Evolutionary conservation across 2,113 vertebrate genomes (phyloP).

Genomic region (Henicopernis longicauda): DNA sequence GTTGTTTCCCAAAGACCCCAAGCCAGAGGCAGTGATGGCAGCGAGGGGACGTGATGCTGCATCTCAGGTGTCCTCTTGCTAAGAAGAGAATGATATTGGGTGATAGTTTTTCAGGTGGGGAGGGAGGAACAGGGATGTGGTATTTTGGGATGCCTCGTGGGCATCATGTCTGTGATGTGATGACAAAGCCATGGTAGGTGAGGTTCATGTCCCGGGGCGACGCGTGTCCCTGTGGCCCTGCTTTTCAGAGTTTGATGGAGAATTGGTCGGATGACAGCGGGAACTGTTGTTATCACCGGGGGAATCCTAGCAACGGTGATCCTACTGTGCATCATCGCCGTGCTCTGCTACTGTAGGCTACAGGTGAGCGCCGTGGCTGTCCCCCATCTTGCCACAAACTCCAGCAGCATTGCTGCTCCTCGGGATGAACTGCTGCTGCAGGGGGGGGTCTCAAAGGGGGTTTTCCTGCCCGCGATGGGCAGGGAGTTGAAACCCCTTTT

Average conservation of each 20-base stretch:
- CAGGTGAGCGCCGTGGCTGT: slow-evolving; percentile 74
- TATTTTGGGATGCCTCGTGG: not conserved
- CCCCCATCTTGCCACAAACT: rapidly evolving
- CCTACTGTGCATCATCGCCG: slow-evolving; percentile 96
- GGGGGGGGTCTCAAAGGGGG: too few relatives aligned
- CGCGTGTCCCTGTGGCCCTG: not conserved
- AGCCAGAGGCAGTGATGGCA: not conserved
- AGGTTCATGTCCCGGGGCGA: not conserved
- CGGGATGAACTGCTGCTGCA: rapidly evolving
- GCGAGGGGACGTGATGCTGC: not conserved
- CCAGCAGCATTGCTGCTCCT: not conserved
- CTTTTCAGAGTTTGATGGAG: slow-evolving; percentile 93
- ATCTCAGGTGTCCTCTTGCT: not conserved
- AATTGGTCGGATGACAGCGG: slow-evolving; percentile 98
- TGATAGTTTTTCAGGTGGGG: not conserved
- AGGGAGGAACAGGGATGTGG: rapidly evolving
- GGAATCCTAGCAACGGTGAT: slow-evolving; percentile 99
- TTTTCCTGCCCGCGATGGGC: not conserved
- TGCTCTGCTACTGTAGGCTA: slow-evolving; percentile 98
- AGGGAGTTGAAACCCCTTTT: not conserved
- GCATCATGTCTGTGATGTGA: rapidly evolving
- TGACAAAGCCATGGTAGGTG: not conserved
- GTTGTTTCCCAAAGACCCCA: not conserved
- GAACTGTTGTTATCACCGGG: slow-evolving; percentile 99
- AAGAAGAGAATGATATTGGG: not conserved